Evolutionary conservation across 2,797 vertebrate species (phyloP).

Genomic region (Lacerta agilis): DNA sequence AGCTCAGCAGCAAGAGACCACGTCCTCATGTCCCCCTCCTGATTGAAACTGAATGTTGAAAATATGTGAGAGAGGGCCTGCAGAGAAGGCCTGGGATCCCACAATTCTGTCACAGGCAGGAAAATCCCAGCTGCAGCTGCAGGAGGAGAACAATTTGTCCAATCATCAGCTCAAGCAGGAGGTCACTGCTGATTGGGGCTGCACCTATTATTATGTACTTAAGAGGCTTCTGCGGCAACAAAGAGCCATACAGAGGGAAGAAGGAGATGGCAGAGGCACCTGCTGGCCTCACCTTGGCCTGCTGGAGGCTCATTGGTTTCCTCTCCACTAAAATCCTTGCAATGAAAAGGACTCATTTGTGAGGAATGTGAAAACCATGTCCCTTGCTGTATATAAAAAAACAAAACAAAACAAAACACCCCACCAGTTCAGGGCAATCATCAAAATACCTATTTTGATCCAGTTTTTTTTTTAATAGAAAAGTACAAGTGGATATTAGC

Average conservation of each 20-base stretch:
- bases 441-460: not conserved
- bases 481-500: too few relatives aligned
- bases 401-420: not conserved
- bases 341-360: not conserved
- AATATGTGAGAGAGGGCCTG: not conserved
- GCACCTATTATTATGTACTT: not conserved
- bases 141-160: conserved; percentile 28
- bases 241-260: not conserved
- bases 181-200: conserved; percentile 17
- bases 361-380: not conserved
- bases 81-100: not conserved
- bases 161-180: conserved; percentile 4
- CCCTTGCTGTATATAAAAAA: not conserved
- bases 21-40: not conserved
- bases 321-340: too few relatives aligned
- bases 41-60: conserved; percentile 5
- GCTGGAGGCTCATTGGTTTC: not conserved
- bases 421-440: not conserved
- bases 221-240: not conserved
- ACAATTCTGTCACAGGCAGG: conserved; percentile 2
- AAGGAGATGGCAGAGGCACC: not conserved
- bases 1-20: conserved; percentile 13
- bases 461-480: too few relatives aligned
- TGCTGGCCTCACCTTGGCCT: not conserved
- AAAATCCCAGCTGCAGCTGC: conserved; percentile 31